Percentiles rank a stretch among this genome's conserved stretches.
Evolutionary conservation across 2,797 vertebrate species (phyloP).

Genomic region (Poeciliopsis gracilis): DNA sequence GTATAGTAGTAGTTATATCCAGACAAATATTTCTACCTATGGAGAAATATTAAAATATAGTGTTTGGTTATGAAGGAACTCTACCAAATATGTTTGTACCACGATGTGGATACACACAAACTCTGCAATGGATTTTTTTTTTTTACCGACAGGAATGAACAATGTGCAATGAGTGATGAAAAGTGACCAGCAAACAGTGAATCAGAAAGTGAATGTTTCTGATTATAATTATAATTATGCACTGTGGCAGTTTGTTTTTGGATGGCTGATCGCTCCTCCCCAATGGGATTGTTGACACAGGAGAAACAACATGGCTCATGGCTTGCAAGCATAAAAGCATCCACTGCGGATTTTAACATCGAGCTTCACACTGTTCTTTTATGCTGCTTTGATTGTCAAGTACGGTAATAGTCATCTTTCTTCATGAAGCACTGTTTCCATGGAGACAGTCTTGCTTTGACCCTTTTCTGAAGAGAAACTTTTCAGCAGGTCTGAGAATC

Average conservation of each 20-base stretch:
- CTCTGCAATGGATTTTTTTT: not conserved
- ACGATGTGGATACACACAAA: not conserved
- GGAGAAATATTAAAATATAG: not conserved
- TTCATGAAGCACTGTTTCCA: slow-evolving; percentile 22
- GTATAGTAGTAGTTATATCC: not conserved
- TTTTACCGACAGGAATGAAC: not conserved
- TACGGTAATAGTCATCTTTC: slow-evolving; percentile 5
- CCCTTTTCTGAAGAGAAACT: slow-evolving; percentile 1
- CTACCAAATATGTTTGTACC: not conserved
- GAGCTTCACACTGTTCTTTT: slow-evolving; percentile 12
- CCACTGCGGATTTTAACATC: slow-evolving; percentile 10
- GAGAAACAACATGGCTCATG: slow-evolving; percentile 25
- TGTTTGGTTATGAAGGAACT: not conserved
- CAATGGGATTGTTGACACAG: slow-evolving; percentile 28
- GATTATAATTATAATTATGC: not conserved
- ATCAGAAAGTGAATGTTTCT: not conserved
- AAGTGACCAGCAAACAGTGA: not conserved
- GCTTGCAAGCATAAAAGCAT: slow-evolving; percentile 18
- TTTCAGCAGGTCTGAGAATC: not conserved
- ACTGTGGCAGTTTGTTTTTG: not conserved
- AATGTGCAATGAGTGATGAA: not conserved
- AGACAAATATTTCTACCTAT: not conserved
- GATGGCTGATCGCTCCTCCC: slow-evolving; percentile 8
- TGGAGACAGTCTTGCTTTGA: slow-evolving; percentile 16
- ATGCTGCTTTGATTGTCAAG: slow-evolving; percentile 14